These are phyloP conservation scores for Castor canadensis DNA, from an alignment of 2,113 vertebrate species.

Conservation along the genomic window DNA sequence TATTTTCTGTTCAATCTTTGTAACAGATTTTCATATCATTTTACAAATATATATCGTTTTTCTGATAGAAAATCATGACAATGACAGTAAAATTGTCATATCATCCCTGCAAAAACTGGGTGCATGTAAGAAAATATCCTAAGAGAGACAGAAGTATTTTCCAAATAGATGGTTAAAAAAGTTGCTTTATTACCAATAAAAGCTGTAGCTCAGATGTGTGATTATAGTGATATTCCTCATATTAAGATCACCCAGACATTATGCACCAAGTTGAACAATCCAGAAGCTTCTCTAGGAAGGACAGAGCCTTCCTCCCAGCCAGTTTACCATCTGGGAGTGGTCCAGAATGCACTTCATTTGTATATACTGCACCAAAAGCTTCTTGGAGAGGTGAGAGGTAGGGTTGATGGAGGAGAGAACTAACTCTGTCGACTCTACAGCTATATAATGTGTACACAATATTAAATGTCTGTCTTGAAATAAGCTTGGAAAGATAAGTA, in stretches of 20 bases:
- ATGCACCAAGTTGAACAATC: not conserved
- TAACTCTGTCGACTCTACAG: not conserved
- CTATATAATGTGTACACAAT: not conserved
- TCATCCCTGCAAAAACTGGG: constrained; percentile 34
- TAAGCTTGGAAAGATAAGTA: not conserved
- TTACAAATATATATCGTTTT: constrained; percentile 31
- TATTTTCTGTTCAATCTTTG: not conserved
- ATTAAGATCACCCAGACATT: not conserved
- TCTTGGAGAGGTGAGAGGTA: not conserved
- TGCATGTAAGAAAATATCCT: not conserved
- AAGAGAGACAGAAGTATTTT: not conserved
- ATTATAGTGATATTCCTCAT: not conserved
- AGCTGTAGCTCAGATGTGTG: not conserved
- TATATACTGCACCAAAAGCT: not conserved
- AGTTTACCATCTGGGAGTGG: not conserved
- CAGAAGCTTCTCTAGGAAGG: not conserved
- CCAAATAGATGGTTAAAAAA: not conserved
- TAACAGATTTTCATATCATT: not conserved
- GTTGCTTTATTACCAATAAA: not conserved
- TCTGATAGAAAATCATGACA: not conserved
- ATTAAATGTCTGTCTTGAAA: constrained; percentile 10
- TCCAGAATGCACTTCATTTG: not conserved
- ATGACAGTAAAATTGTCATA: constrained; percentile 6
- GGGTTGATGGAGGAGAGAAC: not conserved
- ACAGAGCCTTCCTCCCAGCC: not conserved